These are phyloP conservation scores for Yponomeuta malinellus DNA, from an alignment of 2,888 invertebrate genomes.

Conservation along the genomic window DNA sequence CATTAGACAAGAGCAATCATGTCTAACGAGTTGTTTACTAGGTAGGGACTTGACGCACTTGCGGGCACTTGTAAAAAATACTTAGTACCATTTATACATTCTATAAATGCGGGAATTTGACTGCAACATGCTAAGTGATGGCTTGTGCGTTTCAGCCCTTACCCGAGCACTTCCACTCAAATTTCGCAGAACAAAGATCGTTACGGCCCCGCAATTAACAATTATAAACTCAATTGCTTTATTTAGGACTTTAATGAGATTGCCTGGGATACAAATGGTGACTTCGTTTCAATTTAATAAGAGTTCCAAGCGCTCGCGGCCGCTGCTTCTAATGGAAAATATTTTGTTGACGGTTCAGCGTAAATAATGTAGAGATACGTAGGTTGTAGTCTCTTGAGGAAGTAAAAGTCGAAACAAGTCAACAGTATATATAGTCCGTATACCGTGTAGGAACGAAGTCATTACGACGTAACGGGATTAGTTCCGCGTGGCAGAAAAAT, in stretches of 20 bases:
- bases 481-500: conserved; percentile 38
- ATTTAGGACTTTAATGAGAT: conserved; percentile 40
- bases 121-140: too few species aligned
- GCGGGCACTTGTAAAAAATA: too few species aligned
- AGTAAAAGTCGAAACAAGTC: not conserved
- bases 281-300: conserved; percentile 9
- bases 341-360: not conserved
- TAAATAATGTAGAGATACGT: conserved; percentile 4
- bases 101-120: too few species aligned
- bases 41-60: too few species aligned
- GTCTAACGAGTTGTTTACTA: too few species aligned
- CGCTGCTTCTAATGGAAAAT: not conserved
- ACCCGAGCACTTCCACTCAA: conserved; percentile 27
- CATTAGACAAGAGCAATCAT: too few species aligned
- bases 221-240: conserved; percentile 53
- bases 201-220: conserved; percentile 50
- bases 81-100: too few species aligned
- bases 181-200: conserved; percentile 52
- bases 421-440: not conserved
- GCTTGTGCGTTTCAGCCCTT: too few species aligned
- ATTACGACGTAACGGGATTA: conserved; percentile 34
- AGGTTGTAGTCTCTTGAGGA: not conserved
- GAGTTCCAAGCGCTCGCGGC: not conserved
- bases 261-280: not conserved
- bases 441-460: conserved; percentile 21